Percentiles rank a stretch among this genome's conserved stretches.
phyloP scores from a whole-genome alignment of 2,113 vertebrate species.

The Trogon melanurus region DNA sequence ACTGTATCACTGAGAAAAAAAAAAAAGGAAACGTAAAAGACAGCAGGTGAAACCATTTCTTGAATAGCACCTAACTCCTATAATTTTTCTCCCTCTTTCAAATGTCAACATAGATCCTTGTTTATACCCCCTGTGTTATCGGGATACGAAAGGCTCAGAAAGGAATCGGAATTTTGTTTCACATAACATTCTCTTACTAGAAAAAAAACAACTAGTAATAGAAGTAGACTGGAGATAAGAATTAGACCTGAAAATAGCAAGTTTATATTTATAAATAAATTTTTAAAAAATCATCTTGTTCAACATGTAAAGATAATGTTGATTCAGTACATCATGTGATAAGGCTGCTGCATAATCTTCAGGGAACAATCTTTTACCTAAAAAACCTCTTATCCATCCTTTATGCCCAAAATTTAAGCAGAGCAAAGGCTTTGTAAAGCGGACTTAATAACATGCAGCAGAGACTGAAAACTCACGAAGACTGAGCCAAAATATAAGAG shows the following conservation, averaged over 20 bases:
- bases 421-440: neutral
- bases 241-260: neutral
- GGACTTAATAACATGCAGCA: neutral
- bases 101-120: neutral
- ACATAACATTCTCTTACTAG: neutral
- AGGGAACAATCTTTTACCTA: neutral
- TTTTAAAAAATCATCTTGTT: neutral
- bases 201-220: neutral
- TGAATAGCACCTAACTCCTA: neutral
- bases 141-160: neutral
- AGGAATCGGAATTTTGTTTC: neutral
- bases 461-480: neutral
- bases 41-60: neutral
- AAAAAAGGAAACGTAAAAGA: neutral
- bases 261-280: neutral
- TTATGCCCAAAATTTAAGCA: conserved; percentile 16
- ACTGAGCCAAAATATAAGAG: neutral
- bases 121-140: neutral
- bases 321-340: neutral
- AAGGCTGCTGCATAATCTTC: neutral
- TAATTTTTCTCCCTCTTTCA: neutral
- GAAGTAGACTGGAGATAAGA: neutral
- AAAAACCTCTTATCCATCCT: neutral
- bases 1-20: neutral
- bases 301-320: neutral